These are phyloP conservation scores for Drosophila meridiana DNA, from an alignment of 2,888 invertebrate genomes.

Conservation along the genomic window DNA sequence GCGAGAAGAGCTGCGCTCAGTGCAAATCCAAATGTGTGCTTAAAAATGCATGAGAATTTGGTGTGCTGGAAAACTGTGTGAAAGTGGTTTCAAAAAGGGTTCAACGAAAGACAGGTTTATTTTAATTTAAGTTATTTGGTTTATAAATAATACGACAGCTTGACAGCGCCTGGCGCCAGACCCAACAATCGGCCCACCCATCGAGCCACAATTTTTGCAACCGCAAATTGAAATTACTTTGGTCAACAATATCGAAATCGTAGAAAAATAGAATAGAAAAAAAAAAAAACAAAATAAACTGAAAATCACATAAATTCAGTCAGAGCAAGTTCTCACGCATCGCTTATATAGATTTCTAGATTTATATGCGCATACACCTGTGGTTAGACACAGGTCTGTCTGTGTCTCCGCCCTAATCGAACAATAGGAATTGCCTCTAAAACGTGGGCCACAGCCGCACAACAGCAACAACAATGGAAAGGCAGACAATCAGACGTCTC, in stretches of 20 bases:
- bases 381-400: conserved; percentile 58
- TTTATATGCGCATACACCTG: conserved; percentile 63
- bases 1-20: conserved; percentile 33
- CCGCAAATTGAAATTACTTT: conserved; percentile 49
- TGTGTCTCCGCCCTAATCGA: conserved; percentile 29
- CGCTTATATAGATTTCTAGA: conserved; percentile 32
- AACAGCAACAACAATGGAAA: conserved; percentile 49
- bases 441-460: conserved; percentile 55
- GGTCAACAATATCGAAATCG: conserved; percentile 24
- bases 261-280: conserved; percentile 21
- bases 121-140: conserved; percentile 66
- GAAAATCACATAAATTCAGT: conserved; percentile 62
- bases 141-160: conserved; percentile 52
- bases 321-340: conserved; percentile 72
- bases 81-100: conserved; percentile 28
- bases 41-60: conserved; percentile 72
- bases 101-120: conserved; percentile 41
- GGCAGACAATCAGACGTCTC: conserved; percentile 62
- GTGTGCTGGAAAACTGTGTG: conserved; percentile 59
- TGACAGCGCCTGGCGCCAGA: conserved; percentile 43
- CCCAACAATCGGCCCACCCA: conserved; percentile 25
- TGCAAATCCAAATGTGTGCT: conserved; percentile 60
- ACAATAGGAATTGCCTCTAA: conserved; percentile 67
- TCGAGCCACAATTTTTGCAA: conserved; percentile 57
- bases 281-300: conserved; percentile 6